These are phyloP conservation scores for Dicroscelio sp. DNA, from an alignment of 2,888 invertebrate genomes.

Conservation along the genomic window DNA sequence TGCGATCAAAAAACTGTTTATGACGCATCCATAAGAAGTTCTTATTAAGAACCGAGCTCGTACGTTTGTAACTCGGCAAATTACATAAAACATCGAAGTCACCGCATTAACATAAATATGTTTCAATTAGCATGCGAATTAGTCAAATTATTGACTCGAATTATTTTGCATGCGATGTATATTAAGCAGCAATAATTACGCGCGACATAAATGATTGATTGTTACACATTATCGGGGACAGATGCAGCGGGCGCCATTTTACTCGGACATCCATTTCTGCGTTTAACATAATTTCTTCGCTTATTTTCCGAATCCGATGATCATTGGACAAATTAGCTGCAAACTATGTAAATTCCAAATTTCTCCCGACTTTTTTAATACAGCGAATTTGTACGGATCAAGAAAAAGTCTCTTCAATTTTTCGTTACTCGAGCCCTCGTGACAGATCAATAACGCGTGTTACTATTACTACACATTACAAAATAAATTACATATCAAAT, in stretches of 20 bases:
- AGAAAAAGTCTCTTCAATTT: neutral
- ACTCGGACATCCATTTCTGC: neutral
- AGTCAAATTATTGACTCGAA: constrained; percentile 55
- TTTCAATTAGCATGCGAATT: constrained; percentile 66
- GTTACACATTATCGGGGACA: constrained; percentile 36
- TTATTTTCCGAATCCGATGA: neutral
- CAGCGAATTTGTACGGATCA: neutral
- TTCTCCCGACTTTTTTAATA: neutral
- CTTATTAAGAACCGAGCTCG: constrained; percentile 25
- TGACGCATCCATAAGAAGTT: constrained; percentile 25
- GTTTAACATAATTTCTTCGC: neutral
- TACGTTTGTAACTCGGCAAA: constrained; percentile 42
- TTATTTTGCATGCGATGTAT: constrained; percentile 57
- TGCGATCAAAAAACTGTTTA: constrained; percentile 43
- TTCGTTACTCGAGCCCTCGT: neutral
- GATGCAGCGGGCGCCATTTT: constrained; percentile 4
- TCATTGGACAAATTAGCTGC: too few species aligned
- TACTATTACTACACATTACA: constrained; percentile 6
- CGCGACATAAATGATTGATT: constrained; percentile 52
- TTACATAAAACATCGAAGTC: constrained; percentile 55
- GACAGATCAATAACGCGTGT: constrained; percentile 32
- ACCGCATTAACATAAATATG: constrained; percentile 59
- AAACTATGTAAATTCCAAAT: neutral
- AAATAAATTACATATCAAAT: constrained; percentile 46
- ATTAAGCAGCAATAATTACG: constrained; percentile 59